Conservation (phyloP, 2,888 invertebrate species). For the Morpho deidamia region DNA sequence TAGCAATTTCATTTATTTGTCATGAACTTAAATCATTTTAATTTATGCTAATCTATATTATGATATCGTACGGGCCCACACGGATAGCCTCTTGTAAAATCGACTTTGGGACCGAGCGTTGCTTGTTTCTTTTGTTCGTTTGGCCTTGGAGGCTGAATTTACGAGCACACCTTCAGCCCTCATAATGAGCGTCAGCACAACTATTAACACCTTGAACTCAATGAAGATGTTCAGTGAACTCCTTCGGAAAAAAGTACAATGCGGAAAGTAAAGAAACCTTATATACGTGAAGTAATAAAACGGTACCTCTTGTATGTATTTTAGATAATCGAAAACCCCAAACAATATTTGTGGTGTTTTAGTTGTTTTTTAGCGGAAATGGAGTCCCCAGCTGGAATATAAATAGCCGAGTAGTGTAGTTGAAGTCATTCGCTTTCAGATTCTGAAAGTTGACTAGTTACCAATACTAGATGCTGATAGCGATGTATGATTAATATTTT, state of each 20-base stretch:
- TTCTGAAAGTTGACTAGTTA: too few species aligned
- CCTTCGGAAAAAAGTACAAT: conserved; percentile 10
- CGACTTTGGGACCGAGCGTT: conserved; percentile 67
- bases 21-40: conserved; percentile 21
- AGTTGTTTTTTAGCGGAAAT: too few species aligned
- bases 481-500: too few species aligned
- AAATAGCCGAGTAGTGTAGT: too few species aligned
- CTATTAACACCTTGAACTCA: conserved; percentile 71
- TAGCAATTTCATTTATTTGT: conserved; percentile 24
- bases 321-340: too few species aligned
- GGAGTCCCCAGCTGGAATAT: too few species aligned
- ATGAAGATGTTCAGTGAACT: conserved; percentile 50
- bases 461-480: too few species aligned
- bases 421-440: too few species aligned
- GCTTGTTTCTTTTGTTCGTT: conserved; percentile 63
- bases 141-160: conserved; percentile 71
- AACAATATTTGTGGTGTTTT: too few species aligned
- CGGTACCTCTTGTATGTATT: too few species aligned
- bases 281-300: too few species aligned
- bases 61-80: conserved; percentile 53
- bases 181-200: conserved; percentile 64
- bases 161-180: conserved; percentile 55
- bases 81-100: conserved; percentile 72
- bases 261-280: background rate
- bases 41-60: conserved; percentile 38